Conservation (phyloP, 2,888 invertebrate genomes). For the Hyposoter didymator region DNA sequence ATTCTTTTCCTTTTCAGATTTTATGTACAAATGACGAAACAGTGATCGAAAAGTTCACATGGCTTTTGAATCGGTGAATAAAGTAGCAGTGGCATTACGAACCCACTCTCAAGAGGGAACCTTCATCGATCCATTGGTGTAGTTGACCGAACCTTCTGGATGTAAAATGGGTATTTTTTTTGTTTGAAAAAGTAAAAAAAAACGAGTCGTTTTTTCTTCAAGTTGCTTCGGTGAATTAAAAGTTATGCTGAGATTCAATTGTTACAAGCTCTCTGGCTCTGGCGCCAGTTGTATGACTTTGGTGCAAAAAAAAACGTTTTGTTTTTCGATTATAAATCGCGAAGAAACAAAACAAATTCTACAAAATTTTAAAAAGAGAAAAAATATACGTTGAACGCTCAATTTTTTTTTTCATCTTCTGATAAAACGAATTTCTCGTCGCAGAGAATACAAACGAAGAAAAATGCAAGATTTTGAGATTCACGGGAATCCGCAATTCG, state of each 20-base stretch:
- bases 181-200: not conserved
- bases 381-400: constrained; percentile 28
- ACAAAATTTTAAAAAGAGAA: constrained; percentile 13
- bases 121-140: not conserved
- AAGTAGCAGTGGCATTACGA: not conserved
- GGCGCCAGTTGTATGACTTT: constrained; percentile 45
- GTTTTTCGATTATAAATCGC: constrained; percentile 12
- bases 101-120: not conserved
- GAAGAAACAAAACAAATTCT: constrained; percentile 2
- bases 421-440: not conserved
- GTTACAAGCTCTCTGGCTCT: constrained; percentile 42
- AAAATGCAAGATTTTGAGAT: not conserved
- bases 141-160: not conserved
- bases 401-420: not conserved
- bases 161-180: not conserved
- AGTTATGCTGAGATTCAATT: constrained; percentile 29
- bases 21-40: not conserved
- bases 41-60: not conserved
- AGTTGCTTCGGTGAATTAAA: constrained; percentile 22
- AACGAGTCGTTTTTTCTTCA: constrained; percentile 4
- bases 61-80: not conserved
- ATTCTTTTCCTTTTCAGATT: not conserved
- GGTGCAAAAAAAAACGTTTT: constrained; percentile 42
- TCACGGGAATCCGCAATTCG: not conserved
- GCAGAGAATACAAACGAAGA: not conserved